phyloP scores from a whole-genome alignment of 2,797 vertebrate species.

The Allobates femoralis region DNA sequence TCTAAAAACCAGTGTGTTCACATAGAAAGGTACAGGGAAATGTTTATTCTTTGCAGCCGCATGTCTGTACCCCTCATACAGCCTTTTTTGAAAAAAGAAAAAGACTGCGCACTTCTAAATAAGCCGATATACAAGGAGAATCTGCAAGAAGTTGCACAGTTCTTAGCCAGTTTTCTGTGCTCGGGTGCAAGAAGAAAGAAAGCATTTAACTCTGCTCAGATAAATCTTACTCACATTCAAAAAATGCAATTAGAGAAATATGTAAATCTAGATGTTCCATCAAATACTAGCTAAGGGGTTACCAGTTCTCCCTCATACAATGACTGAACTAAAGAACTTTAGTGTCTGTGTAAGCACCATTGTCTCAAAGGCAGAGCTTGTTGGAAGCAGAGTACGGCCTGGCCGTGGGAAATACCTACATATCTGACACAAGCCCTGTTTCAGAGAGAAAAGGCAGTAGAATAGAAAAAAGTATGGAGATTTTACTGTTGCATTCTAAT shows the following conservation, averaged over 20 bases:
- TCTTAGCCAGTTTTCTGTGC: conserved; percentile 65
- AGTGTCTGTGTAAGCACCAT: conserved; percentile 83
- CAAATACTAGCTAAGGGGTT: conserved; percentile 79
- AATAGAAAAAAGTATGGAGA: conserved; percentile 77
- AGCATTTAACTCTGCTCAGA: conserved; percentile 78
- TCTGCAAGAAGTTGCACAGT: conserved; percentile 60
- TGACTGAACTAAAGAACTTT: conserved; percentile 83
- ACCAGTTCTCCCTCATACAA: conserved; percentile 79
- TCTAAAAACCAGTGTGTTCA: conserved; percentile 62
- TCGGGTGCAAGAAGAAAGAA: conserved; percentile 73
- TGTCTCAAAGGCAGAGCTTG: conserved; percentile 77
- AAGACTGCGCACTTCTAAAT: conserved; percentile 38
- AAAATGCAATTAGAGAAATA: conserved; percentile 83
- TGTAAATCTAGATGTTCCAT: conserved; percentile 85
- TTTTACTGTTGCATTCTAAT: conserved; percentile 85
- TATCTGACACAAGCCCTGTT: conserved; percentile 83
- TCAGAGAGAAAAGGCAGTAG: conserved; percentile 79
- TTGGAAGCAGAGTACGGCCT: conserved; percentile 78
- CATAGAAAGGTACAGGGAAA: conserved; percentile 69
- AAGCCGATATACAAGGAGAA: conserved; percentile 65
- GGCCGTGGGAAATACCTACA: conserved; percentile 87
- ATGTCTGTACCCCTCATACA: conserved; percentile 41
- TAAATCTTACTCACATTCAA: conserved; percentile 78
- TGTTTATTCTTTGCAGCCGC: conserved; percentile 51
- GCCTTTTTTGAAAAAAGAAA: conserved; percentile 59